A percentile compares a stretch with the other conserved stretches of the same genome.
Conservation (phyloP, 2,113 vertebrate genomes). For the Ophiodon elongatus region DNA sequence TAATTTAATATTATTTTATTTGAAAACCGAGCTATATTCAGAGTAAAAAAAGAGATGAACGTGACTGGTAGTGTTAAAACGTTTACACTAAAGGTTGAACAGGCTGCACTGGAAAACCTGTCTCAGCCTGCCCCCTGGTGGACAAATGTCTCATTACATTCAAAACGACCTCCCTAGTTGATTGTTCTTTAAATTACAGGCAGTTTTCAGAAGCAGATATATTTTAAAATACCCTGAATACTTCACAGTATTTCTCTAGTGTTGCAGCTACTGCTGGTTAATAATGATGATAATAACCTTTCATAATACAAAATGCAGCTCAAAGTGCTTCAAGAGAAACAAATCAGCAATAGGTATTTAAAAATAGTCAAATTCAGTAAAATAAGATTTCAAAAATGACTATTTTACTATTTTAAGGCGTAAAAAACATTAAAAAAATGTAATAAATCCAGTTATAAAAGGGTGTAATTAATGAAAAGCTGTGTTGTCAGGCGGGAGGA, state of each 20-base stretch:
- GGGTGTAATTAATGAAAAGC: too few species aligned
- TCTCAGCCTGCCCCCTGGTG: constrained; percentile 45
- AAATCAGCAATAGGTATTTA: background rate
- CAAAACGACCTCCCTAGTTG: background rate
- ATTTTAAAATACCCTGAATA: background rate
- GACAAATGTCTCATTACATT: constrained; percentile 1
- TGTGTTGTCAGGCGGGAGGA: constrained; percentile 87
- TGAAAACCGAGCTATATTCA: too few species aligned
- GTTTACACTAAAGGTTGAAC: background rate
- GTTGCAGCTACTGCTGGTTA: background rate
- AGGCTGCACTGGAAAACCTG: background rate
- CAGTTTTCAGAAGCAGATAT: background rate
- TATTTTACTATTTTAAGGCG: too few species aligned
- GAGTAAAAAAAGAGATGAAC: too few species aligned
- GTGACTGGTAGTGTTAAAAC: too few species aligned
- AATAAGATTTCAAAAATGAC: too few species aligned
- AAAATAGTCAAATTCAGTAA: background rate
- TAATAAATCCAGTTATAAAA: too few species aligned
- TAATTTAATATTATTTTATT: background rate
- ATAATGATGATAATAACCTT: background rate
- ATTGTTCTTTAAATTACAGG: background rate
- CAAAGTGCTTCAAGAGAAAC: too few species aligned
- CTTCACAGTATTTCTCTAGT: background rate
- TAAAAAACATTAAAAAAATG: too few species aligned
- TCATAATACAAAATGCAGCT: background rate